Evolutionary conservation across 1,140 invertebrate genomes (phyloP).

Genomic region (Solenopsis fugax): DNA sequence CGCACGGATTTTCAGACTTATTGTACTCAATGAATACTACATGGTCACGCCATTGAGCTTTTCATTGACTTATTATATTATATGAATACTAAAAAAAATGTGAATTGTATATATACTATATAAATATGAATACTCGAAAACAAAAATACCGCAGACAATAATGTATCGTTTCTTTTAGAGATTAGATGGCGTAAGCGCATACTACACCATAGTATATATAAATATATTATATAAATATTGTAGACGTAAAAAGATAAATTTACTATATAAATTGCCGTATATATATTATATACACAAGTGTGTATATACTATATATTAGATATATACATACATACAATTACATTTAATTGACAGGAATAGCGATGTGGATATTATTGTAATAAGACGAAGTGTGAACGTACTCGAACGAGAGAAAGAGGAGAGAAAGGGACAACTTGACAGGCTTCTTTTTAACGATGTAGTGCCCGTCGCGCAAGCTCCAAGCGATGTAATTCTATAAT

Average conservation of each 20-base stretch:
- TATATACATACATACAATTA: conserved; percentile 72
- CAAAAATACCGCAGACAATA: conserved; percentile 84
- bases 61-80: conserved; percentile 81
- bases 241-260: conserved; percentile 66
- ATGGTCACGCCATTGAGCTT: conserved; percentile 85
- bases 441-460: conserved; percentile 35
- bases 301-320: conserved; percentile 61
- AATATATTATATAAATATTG: conserved; percentile 63
- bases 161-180: conserved; percentile 84
- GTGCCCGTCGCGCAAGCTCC: conserved; percentile 44
- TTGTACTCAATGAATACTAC: conserved; percentile 77
- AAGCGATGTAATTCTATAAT: conserved; percentile 33
- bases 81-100: conserved; percentile 66
- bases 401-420: conserved; percentile 46
- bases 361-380: conserved; percentile 73
- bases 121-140: conserved; percentile 79
- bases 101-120: conserved; percentile 73
- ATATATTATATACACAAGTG: conserved; percentile 67
- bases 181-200: conserved; percentile 76
- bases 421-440: conserved; percentile 47
- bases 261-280: conserved; percentile 58
- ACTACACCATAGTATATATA: conserved; percentile 72
- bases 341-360: conserved; percentile 74
- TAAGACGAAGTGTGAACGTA: conserved; percentile 50
- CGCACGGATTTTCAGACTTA: conserved; percentile 68